Base-by-base conservation (phyloP, 2,113 vertebrate genomes). In the Sus scrofa region DNA sequence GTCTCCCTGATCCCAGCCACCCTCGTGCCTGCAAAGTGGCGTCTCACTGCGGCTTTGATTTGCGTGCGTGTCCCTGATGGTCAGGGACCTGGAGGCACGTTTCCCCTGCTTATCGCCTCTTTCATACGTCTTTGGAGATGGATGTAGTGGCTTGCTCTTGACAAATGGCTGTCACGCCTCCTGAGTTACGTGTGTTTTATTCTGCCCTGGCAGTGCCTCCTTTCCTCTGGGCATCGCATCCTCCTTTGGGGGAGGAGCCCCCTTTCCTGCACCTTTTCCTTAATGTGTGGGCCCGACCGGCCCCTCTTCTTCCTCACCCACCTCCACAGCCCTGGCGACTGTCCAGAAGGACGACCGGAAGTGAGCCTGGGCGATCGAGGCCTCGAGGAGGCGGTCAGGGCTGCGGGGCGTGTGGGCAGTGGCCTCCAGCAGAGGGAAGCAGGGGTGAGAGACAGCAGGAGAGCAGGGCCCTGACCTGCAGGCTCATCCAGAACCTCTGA, bases 81-180 rank as follows among this genome's bases (percentile, higher is more conserved):
- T 32, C 50, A 7, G 24, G 12, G 63, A 24, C 13, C 16, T 3
- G 2, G 24, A 37, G 65, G 0, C 11, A 14, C 56, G 39, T 56
- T 81, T 54, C n/a, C 2, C 4, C 24, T 30, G 78, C 79, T 63
- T 50, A 3, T 4, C 3, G 65, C 85, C 85, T 44, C 20, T 34
- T 68, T 71, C 60, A 10, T 2, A 1, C 91, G 15, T 27, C 73
- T 77, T 15, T 4, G 14, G 24, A n/a, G 71, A 67, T 0, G 56
- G 0, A 18, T 3, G 4, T 3, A 12, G n/a, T 1, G 2, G 7
- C 44, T 0, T 2, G 3, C 24, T 8, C 18, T 39, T 20, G 2
- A 3, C 13, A 9, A n/a, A 20, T 7, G 11, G 0, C 7, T 30
- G 11, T 16, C 58, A 6, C 44, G 10, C 62, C 52, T 62, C 92